Percentiles rank a stretch among this genome's conserved stretches.
Conservation (phyloP, 1,140 invertebrate species). For the Aphaenogaster floridana region DNA sequence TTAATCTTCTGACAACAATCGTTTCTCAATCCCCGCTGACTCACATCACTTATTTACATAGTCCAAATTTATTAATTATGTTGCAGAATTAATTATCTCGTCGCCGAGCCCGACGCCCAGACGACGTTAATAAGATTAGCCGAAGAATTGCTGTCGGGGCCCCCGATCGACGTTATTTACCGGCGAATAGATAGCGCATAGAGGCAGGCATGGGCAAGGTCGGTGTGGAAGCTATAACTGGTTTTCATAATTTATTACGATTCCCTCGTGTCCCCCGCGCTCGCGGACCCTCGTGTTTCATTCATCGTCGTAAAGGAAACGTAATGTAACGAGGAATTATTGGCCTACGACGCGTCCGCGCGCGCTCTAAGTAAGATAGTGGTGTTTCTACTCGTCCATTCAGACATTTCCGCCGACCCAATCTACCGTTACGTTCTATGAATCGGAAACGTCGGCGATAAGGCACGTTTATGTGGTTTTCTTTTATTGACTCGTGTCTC, state of each 20-base stretch:
- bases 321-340: constrained; percentile 43
- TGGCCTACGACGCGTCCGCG: constrained; percentile 10
- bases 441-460: constrained; percentile 21
- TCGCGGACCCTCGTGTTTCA: constrained; percentile 24
- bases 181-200: background rate
- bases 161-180: constrained; percentile 15
- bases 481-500: constrained; percentile 38
- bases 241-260: constrained; percentile 54
- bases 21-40: background rate
- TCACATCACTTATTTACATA: background rate
- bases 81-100: constrained; percentile 7
- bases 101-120: background rate
- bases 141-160: background rate
- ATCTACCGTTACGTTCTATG: constrained; percentile 63
- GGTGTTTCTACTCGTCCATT: constrained; percentile 63
- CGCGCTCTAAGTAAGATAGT: constrained; percentile 45
- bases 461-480: constrained; percentile 15
- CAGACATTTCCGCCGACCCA: constrained; percentile 53
- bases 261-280: constrained; percentile 4
- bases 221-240: constrained; percentile 37
- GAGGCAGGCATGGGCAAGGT: background rate
- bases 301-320: constrained; percentile 39
- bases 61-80: background rate
- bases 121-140: background rate
- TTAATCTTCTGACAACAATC: background rate